Evolutionary conservation across 2,113 vertebrate species (phyloP), one percentile per base, ranked within the genome.

Genomic region (Anguilla japonica): DNA sequence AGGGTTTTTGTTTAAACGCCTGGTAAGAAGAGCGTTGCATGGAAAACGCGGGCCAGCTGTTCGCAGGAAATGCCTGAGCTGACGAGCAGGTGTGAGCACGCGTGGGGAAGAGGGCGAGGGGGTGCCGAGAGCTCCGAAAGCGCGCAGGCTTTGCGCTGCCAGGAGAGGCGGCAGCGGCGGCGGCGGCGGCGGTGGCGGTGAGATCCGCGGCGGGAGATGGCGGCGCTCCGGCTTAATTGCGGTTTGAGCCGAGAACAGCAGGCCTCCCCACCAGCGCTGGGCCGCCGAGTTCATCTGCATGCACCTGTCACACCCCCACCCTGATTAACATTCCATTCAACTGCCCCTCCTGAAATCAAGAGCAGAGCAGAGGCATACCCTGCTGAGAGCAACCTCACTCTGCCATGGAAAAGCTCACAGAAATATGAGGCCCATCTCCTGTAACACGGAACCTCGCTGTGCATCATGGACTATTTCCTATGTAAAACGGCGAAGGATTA

Each of bases 251-350:
- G 43, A 29, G 71, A 41, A 46, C 71, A 85, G 29, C 67, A 71
- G 5, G 81, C 22, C 46, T 34, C n/a, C 29, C 57, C 80, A 80
- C 80, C 57, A 40, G 41, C 14, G 14, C 56, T 46, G 41, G n/a
- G 79, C 56, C n/a, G 15, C 43, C 56, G 87, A 41, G 57, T 39
- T 26, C 84, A 87, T 88, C 83, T 57, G 53, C 82, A 41, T 86
- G 88, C 80, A 87, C 82, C 89, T 87, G 84, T 82, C 71, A 34
- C 71, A 34, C 26, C 71, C 26, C 83, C 46, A 26, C 83, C 82
- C 78, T 46, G 43, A 88, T 89, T 89, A 88, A 88, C 81, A 86
- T 88, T 89, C 84, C 39, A 43, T 82, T 81, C 86, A 83, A 80
- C 71, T 13, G 71, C 26, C 84, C 46, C 29, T 43, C 41, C 87